phyloP scores from a whole-genome alignment of 1,140 invertebrate species.

The Cecropterus lyciades region DNA sequence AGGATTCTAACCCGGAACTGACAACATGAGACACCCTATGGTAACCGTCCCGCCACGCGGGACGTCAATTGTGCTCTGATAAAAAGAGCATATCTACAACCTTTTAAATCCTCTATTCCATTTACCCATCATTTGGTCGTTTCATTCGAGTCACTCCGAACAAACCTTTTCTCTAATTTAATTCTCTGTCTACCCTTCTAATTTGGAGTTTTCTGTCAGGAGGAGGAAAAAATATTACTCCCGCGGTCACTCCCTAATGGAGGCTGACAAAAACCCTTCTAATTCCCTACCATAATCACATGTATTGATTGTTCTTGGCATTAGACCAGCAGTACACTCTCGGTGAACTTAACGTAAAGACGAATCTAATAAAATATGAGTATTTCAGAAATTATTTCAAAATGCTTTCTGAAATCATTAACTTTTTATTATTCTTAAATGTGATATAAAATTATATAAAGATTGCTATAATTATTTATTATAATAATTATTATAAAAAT shows the following conservation, averaged over 20 bases:
- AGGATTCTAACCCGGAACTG: too few species aligned
- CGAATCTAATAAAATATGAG: neutral
- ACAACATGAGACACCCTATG: too few species aligned
- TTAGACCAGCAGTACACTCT: conserved; percentile 9
- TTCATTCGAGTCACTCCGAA: conserved; percentile 7
- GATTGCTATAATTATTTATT: too few species aligned
- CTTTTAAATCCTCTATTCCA: neutral
- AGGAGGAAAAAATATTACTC: conserved; percentile 41
- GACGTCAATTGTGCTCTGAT: too few species aligned
- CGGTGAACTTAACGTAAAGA: neutral
- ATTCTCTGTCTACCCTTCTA: conserved; percentile 34
- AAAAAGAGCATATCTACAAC: neutral
- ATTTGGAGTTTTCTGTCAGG: conserved; percentile 38
- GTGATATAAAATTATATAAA: too few species aligned
- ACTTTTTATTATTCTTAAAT: too few species aligned
- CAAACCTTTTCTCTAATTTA: conserved; percentile 21
- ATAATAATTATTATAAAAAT: too few species aligned
- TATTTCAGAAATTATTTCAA: too few species aligned
- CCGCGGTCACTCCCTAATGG: conserved; percentile 41
- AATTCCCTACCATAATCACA: conserved; percentile 41
- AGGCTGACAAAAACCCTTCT: conserved; percentile 42
- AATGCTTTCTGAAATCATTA: too few species aligned
- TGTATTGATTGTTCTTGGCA: conserved; percentile 28
- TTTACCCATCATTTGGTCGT: conserved; percentile 2
- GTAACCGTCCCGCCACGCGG: too few species aligned